These are phyloP conservation scores for Podiceps cristatus DNA, from an alignment of 2,113 vertebrate genomes.

Conservation along the genomic window DNA sequence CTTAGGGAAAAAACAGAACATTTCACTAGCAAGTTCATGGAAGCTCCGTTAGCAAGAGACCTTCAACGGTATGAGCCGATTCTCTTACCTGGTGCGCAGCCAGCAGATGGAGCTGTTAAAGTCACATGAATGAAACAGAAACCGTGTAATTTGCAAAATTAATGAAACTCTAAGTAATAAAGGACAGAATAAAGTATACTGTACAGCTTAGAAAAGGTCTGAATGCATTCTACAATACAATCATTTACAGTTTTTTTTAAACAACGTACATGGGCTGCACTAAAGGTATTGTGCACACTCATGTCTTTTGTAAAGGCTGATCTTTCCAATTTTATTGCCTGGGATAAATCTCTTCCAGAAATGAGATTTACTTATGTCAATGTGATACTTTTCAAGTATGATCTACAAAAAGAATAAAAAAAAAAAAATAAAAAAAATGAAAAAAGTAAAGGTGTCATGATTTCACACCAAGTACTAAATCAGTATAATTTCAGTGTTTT, in stretches of 20 bases:
- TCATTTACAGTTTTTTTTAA: neutral
- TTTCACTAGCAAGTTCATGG: neutral
- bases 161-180: slow-evolving; percentile 6
- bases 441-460: neutral
- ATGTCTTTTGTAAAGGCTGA: neutral
- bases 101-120: slow-evolving; percentile 70
- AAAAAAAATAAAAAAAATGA: neutral
- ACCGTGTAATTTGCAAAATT: slow-evolving; percentile 16
- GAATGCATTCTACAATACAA: neutral
- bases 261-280: neutral
- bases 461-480: slow-evolving; percentile 6
- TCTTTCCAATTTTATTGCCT: neutral
- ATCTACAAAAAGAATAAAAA: neutral
- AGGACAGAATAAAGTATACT: neutral
- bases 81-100: slow-evolving; percentile 26
- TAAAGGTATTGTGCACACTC: neutral
- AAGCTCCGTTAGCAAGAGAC: slow-evolving; percentile 9
- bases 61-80: neutral
- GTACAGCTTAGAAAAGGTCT: neutral
- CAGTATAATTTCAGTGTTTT: slow-evolving; percentile 35
- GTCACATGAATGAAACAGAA: slow-evolving; percentile 45
- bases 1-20: neutral
- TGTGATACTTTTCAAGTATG: neutral
- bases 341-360: neutral
- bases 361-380: neutral